Conservation (phyloP, 1,140 invertebrate genomes). For the Ditylenchus dipsaci region DNA sequence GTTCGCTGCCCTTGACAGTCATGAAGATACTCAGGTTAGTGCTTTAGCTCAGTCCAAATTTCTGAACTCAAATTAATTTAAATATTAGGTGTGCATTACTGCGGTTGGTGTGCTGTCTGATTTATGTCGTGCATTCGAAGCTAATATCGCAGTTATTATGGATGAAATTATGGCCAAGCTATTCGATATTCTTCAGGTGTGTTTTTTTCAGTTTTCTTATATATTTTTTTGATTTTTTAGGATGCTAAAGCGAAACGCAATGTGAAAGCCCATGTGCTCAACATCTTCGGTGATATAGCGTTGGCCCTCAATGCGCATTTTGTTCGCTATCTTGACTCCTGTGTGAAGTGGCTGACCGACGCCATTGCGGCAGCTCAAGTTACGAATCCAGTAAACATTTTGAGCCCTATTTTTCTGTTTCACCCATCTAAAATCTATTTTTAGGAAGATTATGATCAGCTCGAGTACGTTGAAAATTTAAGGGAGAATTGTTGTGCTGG, state of each 20-base stretch:
- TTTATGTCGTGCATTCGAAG: constrained; percentile 51
- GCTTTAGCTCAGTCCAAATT: too few species aligned
- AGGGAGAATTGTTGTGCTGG: constrained; percentile 47
- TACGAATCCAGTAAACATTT: constrained; percentile 41
- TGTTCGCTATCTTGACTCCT: constrained; percentile 37
- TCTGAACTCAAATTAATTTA: too few species aligned
- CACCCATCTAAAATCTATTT: constrained; percentile 10
- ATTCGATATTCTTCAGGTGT: constrained; percentile 47
- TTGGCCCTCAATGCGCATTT: constrained; percentile 51
- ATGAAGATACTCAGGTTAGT: constrained; percentile 41
- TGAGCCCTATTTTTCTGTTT: not conserved
- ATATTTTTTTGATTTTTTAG: constrained; percentile 26
- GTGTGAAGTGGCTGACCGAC: constrained; percentile 45
- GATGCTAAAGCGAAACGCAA: constrained; percentile 32
- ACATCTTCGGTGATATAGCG: constrained; percentile 53
- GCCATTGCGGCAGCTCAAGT: constrained; percentile 48
- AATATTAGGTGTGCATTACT: constrained; percentile 40
- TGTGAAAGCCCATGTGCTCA: constrained; percentile 52
- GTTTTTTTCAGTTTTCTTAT: constrained; percentile 22
- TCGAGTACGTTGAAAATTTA: constrained; percentile 52
- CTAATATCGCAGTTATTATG: constrained; percentile 27
- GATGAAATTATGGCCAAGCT: constrained; percentile 50
- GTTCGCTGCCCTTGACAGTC: constrained; percentile 40
- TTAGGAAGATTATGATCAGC: constrained; percentile 53
- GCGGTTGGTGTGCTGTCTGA: constrained; percentile 55